These are phyloP conservation scores for Pogonocichla stellata DNA, from an alignment of 2,113 vertebrate genomes.

Conservation along the genomic window DNA sequence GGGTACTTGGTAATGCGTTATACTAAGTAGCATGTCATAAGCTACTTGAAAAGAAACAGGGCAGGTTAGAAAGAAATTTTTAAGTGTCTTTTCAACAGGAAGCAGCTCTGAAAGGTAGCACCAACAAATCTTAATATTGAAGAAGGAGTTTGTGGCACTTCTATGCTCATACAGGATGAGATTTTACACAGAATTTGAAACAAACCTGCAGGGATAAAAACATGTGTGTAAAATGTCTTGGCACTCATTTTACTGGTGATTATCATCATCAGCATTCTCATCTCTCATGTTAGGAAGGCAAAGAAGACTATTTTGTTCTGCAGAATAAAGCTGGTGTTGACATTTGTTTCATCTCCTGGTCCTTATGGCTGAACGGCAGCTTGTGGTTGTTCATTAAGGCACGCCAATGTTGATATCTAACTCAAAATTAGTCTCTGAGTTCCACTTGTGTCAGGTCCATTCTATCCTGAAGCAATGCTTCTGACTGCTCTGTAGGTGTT, in stretches of 20 bases:
- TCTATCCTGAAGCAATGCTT: background rate
- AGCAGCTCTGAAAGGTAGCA: background rate
- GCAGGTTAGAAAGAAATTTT: background rate
- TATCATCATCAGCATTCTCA: background rate
- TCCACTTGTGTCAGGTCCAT: background rate
- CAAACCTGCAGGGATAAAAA: background rate
- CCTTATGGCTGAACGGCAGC: background rate
- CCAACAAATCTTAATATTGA: background rate
- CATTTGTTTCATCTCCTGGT: background rate
- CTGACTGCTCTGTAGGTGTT: background rate
- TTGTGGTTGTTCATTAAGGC: background rate
- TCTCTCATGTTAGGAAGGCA: background rate
- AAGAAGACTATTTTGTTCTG: background rate
- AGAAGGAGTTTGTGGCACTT: background rate
- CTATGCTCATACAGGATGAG: background rate
- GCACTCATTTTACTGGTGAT: background rate
- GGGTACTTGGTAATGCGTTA: background rate
- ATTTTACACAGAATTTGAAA: background rate
- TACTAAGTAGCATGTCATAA: background rate
- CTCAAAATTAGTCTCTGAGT: background rate
- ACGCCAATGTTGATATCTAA: background rate
- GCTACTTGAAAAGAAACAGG: background rate
- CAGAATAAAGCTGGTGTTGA: background rate
- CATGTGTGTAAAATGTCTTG: background rate
- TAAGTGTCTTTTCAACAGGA: background rate